Conservation (phyloP, 1,140 invertebrate species). For the Hetaerina americana region DNA sequence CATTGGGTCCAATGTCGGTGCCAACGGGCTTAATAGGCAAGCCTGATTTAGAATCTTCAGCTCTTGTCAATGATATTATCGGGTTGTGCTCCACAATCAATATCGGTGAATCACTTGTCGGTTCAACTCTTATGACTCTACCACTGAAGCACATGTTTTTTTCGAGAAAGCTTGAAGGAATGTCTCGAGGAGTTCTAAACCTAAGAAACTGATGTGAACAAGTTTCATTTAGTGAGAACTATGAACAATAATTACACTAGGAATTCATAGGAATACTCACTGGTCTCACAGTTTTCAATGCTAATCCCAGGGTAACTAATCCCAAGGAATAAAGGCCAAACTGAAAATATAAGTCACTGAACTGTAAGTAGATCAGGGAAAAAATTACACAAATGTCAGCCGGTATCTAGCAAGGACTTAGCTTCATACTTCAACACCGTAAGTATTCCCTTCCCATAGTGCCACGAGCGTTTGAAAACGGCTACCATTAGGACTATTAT, state of each 20-base stretch:
- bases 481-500: no score
- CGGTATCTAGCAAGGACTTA: no score
- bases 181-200: not conserved
- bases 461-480: no score
- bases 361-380: no score
- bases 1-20: not conserved
- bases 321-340: not conserved
- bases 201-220: not conserved
- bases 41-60: not conserved
- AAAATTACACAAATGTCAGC: no score
- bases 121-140: not conserved
- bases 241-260: not conserved
- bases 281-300: not conserved
- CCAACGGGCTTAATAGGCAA: not conserved
- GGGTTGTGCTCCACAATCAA: not conserved
- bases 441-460: no score
- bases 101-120: not conserved
- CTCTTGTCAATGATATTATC: not conserved
- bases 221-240: not conserved
- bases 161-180: not conserved
- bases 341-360: not conserved
- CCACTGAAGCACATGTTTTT: not conserved
- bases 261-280: not conserved
- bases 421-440: no score
- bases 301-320: not conserved